Conservation (phyloP, 1,140 invertebrate genomes). For the Caenorhabditis inopinata region DNA sequence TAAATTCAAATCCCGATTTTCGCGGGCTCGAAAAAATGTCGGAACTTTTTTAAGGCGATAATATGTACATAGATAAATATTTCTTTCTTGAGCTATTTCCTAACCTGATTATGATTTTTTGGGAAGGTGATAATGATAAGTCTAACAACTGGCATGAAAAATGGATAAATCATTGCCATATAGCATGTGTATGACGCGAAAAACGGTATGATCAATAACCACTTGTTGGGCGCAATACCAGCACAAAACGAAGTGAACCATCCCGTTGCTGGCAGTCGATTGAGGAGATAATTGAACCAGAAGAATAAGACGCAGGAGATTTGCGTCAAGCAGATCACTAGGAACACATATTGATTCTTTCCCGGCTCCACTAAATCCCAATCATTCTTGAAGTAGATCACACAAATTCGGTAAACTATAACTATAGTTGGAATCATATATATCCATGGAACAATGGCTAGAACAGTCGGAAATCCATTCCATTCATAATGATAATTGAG, state of each 20-base stretch:
- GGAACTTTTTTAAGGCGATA: too few species aligned
- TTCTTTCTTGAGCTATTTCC: too few species aligned
- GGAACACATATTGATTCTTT: neutral
- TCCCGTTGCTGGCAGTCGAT: neutral
- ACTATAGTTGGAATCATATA: neutral
- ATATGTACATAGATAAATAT: too few species aligned
- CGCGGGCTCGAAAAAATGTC: too few species aligned
- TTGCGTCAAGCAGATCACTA: neutral
- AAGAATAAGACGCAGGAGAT: neutral
- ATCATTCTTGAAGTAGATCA: neutral
- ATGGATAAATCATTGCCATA: conserved; percentile 6
- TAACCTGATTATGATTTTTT: neutral
- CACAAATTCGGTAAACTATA: neutral
- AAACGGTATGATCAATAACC: neutral
- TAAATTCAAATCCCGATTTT: too few species aligned
- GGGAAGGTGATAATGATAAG: neutral
- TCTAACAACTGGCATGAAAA: conserved; percentile 17
- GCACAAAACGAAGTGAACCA: neutral
- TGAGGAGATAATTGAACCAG: neutral
- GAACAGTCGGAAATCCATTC: conserved; percentile 16
- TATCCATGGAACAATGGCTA: neutral
- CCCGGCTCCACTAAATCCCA: neutral
- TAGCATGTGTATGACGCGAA: neutral
- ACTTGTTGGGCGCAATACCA: neutral
- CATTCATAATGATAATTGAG: conserved; percentile 1